A percentile compares a stretch with the other conserved stretches of the same genome.
These are phyloP conservation scores for Caloenas nicobarica DNA, from an alignment of 2,113 vertebrate species.

Conservation along the genomic window DNA sequence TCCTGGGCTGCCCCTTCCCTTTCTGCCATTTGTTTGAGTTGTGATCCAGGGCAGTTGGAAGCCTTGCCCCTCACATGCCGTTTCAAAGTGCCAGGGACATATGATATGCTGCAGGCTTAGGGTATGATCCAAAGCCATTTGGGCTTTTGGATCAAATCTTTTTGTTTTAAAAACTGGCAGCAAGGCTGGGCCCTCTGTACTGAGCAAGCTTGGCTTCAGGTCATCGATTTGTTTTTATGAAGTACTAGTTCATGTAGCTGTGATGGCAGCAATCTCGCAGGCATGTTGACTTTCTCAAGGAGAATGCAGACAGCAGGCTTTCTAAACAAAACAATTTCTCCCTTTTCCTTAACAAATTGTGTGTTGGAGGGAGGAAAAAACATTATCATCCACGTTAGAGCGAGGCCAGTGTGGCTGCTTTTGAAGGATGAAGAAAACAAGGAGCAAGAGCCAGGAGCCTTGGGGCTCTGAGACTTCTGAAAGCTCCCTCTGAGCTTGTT, in stretches of 20 bases:
- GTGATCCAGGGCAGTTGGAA: slow-evolving; percentile 29
- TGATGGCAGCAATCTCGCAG: neutral
- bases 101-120: slow-evolving; percentile 32
- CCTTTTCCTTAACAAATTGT: neutral
- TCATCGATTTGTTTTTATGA: neutral
- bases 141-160: slow-evolving; percentile 29
- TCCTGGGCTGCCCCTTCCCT: slow-evolving; percentile 15
- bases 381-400: neutral
- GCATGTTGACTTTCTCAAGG: neutral
- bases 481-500: neutral
- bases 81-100: slow-evolving; percentile 28
- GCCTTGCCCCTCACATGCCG: neutral
- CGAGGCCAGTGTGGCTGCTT: neutral
- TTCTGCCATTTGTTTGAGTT: slow-evolving; percentile 37
- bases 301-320: neutral
- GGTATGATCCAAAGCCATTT: slow-evolving; percentile 39
- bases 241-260: neutral
- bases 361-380: neutral
- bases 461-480: neutral
- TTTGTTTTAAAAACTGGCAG: slow-evolving; percentile 35
- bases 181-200: neutral
- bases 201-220: neutral
- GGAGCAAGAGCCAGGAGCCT: neutral
- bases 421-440: neutral
- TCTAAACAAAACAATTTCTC: neutral